These are phyloP conservation scores for Trachurus trachurus DNA, from an alignment of 2,797 vertebrate species.

Conservation along the genomic window DNA sequence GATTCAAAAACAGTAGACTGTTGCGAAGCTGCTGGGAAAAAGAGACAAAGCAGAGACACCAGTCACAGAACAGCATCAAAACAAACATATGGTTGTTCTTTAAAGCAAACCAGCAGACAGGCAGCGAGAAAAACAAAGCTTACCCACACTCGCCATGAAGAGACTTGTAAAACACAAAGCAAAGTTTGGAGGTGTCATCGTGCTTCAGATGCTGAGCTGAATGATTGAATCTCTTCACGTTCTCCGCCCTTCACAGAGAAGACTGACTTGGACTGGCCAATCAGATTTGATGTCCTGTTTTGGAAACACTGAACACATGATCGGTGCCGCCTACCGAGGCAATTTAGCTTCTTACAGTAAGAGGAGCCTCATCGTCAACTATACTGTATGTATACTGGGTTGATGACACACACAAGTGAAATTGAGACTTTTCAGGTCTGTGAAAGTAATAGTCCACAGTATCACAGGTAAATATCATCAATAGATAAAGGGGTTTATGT, in stretches of 20 bases:
- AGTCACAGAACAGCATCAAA: fast-evolving
- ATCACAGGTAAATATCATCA: too few species aligned
- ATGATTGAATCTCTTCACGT: slow-evolving; percentile 19
- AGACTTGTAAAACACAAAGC: slow-evolving; percentile 19
- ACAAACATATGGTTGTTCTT: neutral
- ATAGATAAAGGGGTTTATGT: too few species aligned
- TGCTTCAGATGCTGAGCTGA: slow-evolving; percentile 36
- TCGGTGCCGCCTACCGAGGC: neutral
- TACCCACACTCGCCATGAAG: slow-evolving; percentile 32
- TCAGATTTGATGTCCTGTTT: slow-evolving; percentile 30
- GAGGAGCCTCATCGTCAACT: neutral
- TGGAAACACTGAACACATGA: slow-evolving; percentile 8
- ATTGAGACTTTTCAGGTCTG: too few species aligned
- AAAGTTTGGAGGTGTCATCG: slow-evolving; percentile 39
- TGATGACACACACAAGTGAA: too few species aligned
- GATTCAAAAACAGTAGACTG: neutral
- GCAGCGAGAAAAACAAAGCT: neutral
- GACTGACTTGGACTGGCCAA: slow-evolving; percentile 39
- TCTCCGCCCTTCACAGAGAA: slow-evolving; percentile 42
- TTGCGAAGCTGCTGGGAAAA: neutral
- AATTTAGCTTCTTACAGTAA: neutral
- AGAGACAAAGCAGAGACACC: neutral
- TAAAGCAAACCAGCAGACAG: neutral
- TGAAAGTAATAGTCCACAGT: neutral
- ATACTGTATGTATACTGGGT: too few species aligned